phyloP scores from a whole-genome alignment of 2,888 invertebrate species.

The Masnerella sp. region DNA sequence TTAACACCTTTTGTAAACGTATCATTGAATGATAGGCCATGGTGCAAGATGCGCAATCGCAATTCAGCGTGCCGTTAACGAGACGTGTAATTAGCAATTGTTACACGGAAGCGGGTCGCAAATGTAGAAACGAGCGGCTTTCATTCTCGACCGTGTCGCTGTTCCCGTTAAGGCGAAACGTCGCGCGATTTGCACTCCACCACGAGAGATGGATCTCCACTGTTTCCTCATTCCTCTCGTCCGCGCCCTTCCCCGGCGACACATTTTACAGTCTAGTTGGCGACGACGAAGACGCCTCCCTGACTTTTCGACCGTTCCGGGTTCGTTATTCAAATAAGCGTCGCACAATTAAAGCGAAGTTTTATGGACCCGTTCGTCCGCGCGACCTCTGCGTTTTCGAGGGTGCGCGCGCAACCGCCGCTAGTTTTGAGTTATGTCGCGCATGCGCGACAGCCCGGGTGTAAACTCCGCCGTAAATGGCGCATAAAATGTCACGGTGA shows the following conservation, averaged over 20 bases:
- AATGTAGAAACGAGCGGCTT: constrained; percentile 53
- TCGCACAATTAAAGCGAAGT: constrained; percentile 33
- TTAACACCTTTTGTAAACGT: no score
- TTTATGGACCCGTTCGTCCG: constrained; percentile 19
- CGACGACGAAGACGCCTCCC: constrained; percentile 44
- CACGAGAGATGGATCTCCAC: constrained; percentile 40
- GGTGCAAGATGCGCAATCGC: constrained; percentile 47
- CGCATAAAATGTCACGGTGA: background rate
- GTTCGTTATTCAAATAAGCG: constrained; percentile 54
- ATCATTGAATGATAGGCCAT: constrained; percentile 21
- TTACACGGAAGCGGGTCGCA: constrained; percentile 53
- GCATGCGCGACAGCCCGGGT: background rate
- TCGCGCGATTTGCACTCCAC: constrained; percentile 47
- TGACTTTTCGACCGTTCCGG: constrained; percentile 45
- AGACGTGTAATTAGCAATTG: constrained; percentile 61
- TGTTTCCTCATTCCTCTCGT: constrained; percentile 47
- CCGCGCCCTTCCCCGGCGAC: constrained; percentile 28
- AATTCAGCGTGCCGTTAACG: constrained; percentile 56
- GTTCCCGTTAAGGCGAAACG: constrained; percentile 51
- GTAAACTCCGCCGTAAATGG: constrained; percentile 8
- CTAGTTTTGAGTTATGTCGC: constrained; percentile 10
- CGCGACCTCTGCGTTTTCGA: constrained; percentile 6
- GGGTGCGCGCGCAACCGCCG: background rate
- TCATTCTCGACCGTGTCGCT: constrained; percentile 47
- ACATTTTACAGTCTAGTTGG: constrained; percentile 55